phyloP scores from a whole-genome alignment of 2,797 vertebrate genomes.

The Sandelia bainsii region DNA sequence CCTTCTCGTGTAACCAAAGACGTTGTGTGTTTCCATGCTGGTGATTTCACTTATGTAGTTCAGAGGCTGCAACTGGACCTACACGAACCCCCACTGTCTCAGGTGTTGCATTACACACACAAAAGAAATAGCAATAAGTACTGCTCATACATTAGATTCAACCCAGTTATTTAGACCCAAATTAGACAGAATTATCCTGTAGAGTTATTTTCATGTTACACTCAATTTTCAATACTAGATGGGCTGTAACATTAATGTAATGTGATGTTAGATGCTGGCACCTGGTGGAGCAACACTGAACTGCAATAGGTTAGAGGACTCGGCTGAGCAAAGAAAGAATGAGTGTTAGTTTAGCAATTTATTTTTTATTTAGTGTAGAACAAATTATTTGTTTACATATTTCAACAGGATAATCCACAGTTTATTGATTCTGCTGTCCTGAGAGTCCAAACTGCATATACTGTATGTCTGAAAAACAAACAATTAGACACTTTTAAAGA shows the following conservation, averaged over 20 bases:
- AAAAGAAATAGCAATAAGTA: neutral
- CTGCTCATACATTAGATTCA: neutral
- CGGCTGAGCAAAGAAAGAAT: neutral
- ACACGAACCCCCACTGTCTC: slow-evolving; percentile 95
- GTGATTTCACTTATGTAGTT: slow-evolving; percentile 94
- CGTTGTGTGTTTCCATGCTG: slow-evolving; percentile 97
- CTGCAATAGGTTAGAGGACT: neutral
- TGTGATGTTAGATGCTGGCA: slow-evolving; percentile 50
- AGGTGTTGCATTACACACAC: slow-evolving; percentile 82
- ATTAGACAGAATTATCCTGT: slow-evolving; percentile 1
- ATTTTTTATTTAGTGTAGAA: neutral
- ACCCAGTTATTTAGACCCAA: neutral
- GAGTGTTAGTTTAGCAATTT: neutral
- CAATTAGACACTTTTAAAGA: too few relatives aligned
- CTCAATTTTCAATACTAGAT: neutral
- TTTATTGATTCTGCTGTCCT: neutral
- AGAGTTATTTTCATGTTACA: neutral
- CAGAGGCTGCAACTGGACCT: slow-evolving; percentile 96
- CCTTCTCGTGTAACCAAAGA: slow-evolving; percentile 99
- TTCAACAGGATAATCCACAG: rapidly evolving
- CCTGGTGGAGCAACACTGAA: slow-evolving; percentile 50
- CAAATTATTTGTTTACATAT: neutral
- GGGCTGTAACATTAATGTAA: neutral
- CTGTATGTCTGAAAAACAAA: too few relatives aligned
- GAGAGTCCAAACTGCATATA: neutral